Base-by-base conservation (phyloP, 2,113 vertebrate genomes). In the Psilopsiagon aurifrons region DNA sequence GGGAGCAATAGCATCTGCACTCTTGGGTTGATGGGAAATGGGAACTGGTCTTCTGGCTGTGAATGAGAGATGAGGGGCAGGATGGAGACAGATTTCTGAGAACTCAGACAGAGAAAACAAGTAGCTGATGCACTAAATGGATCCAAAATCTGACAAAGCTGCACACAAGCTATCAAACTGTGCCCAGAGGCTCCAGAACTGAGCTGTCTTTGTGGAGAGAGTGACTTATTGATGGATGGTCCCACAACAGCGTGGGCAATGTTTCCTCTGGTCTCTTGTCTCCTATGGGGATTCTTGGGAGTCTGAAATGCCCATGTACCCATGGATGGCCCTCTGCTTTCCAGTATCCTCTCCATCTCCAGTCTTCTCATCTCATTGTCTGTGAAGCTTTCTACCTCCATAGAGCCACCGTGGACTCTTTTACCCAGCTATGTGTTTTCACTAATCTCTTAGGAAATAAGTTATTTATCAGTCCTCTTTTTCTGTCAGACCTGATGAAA, bases 71-170 rank as follows among this genome's bases (percentile, higher is more conserved):
- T 20, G 59, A 81, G 70, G 39, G 37, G 70, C 54, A 57, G 52
- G 76, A 76, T 68, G 69, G 77, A 95, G 91, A 84, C 83, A 91
- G 86, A 19, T 66, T 74, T 43, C 84, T 81, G 90, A 87, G 77
- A 84, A 55, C 66, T 91, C 82, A 91, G 83, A 76, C 80, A 63
- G 93, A 39, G 20, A 76, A 94, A 90, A 75, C 29, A 47, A 64
- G 52, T 27, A 76, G 57, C 63, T 95, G 88, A 88, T 44, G 39
- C 74, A 86, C 75, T 86, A 93, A 92, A 88, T 66, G 80, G 68
- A n/a, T 91, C 83, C 69, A 68, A 6, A 87, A 92, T 15, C 63
- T 88, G 74, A 33, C 83, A 90, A 62, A 77, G 23, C 73, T 90
- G 51, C n/a, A 39, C 33, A 31, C 17, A 76, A 69, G 51, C 23